Base-by-base conservation (phyloP, 2,113 vertebrate genomes). In the Bujurquina vittata region DNA sequence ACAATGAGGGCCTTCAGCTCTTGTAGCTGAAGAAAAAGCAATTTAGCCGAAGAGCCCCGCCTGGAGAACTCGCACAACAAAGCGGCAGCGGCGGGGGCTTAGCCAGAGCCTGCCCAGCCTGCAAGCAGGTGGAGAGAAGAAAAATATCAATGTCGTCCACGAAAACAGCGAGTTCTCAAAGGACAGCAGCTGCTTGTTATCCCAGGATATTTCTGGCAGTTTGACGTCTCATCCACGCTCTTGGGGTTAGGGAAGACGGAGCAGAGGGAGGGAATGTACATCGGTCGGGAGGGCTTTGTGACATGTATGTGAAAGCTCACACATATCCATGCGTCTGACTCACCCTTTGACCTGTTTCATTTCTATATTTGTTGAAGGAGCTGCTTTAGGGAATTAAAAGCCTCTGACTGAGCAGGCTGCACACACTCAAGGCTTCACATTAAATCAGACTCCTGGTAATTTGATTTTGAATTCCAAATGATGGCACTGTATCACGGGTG, bases 151-250 rank as follows among this genome's bases (percentile, higher is more conserved):
- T 17, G n/a, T 65, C 49, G 83, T 89, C 84, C 75, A 87, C 82
- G 80, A 87, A 78, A 73, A 59, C 52, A 61, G 83, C 6, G 10
- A 63, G 40, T 75, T 87, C 87, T 89, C 90, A 33, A 7, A 87
- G 83, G 90, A 89, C 85, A 62, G 87, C 84, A 78, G 85, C 89
- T 84, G 87, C 93, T 92, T 90, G 91, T 94, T 93, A 93, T 93
- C 90, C 75, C 83, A 60, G 77, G 84, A 83, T 78, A 81, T 90
- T 89, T 84, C 88, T 90, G 92, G 81, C 87, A 86, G 80, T 76
- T 77, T 91, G 89, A 91, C 77, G 14, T 81, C 82, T 87, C 72
- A 33, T 79, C 91, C 20, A 0, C 17, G 77, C 81, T 75, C 72
- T 43, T 18, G 83, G 79, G 83, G 31, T 46, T 46, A 37, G 26